Conservation (phyloP, 2,113 vertebrate species). For the Microtus oregoni region DNA sequence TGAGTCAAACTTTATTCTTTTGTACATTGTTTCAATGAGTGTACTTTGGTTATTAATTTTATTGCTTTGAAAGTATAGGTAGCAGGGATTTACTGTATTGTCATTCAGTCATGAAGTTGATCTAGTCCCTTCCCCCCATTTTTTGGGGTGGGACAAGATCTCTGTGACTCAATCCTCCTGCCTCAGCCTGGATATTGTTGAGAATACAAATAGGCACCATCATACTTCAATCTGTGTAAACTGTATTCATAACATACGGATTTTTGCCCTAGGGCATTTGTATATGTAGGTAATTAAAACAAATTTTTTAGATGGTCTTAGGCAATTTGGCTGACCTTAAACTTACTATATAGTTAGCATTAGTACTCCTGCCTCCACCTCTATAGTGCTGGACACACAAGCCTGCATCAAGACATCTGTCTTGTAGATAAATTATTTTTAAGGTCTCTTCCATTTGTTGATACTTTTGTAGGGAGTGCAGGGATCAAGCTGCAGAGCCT, state of each 20-base stretch:
- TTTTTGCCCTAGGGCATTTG: neutral
- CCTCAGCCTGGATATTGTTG: neutral
- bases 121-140: neutral
- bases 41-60: conserved; percentile 28
- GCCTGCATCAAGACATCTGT: neutral
- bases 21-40: neutral
- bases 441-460: neutral
- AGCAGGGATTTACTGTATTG: neutral
- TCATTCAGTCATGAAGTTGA: neutral
- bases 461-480: neutral
- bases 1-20: neutral
- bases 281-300: neutral
- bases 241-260: neutral
- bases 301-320: neutral
- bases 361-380: neutral
- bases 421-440: neutral
- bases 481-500: neutral
- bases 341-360: neutral
- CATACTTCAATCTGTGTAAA: neutral
- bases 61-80: neutral
- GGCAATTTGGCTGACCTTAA: neutral
- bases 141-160: neutral
- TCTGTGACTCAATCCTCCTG: neutral
- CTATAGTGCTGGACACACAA: neutral
- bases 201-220: neutral